These are phyloP conservation scores for Hucho hucho DNA, from an alignment of 2,113 vertebrate species.

Conservation along the genomic window DNA sequence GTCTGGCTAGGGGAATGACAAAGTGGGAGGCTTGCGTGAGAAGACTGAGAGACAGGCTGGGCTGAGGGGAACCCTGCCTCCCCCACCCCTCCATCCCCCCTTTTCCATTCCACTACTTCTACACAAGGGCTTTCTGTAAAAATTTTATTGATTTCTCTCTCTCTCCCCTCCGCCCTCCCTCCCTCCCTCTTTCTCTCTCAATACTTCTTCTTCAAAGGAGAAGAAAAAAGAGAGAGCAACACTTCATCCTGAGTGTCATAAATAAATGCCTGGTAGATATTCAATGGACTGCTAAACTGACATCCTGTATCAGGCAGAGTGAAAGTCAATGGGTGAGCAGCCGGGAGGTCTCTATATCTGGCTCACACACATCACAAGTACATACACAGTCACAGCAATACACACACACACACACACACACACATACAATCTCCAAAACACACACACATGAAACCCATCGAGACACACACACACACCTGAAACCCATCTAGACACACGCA, in stretches of 20 bases:
- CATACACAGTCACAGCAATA: neutral
- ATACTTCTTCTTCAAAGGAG: slow-evolving; percentile 33
- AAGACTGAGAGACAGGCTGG: neutral
- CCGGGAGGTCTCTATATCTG: slow-evolving; percentile 39
- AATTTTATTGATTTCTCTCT: slow-evolving; percentile 60
- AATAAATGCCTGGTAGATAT: slow-evolving; percentile 63
- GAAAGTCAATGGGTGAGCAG: slow-evolving; percentile 65
- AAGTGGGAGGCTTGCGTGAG: neutral
- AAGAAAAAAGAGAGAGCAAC: slow-evolving; percentile 45
- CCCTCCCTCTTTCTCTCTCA: slow-evolving; percentile 18
- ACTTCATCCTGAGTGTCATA: slow-evolving; percentile 62
- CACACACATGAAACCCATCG: neutral
- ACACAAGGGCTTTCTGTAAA: slow-evolving; percentile 56
- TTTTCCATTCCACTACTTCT: slow-evolving; percentile 34
- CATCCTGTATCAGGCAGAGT: slow-evolving; percentile 61
- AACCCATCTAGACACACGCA: neutral
- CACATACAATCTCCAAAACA: neutral
- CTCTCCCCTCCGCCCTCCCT: slow-evolving; percentile 17
- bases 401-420: no score
- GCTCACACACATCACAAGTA: slow-evolving; percentile 3
- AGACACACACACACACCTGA: neutral
- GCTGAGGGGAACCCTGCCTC: neutral
- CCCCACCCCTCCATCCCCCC: neutral
- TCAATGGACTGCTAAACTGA: slow-evolving; percentile 66
- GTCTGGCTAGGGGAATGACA: no score